A percentile compares a stretch with the other conserved stretches of the same genome.
Evolutionary conservation across 2,888 invertebrate genomes (phyloP).

Genomic region (Catonia carolina): DNA sequence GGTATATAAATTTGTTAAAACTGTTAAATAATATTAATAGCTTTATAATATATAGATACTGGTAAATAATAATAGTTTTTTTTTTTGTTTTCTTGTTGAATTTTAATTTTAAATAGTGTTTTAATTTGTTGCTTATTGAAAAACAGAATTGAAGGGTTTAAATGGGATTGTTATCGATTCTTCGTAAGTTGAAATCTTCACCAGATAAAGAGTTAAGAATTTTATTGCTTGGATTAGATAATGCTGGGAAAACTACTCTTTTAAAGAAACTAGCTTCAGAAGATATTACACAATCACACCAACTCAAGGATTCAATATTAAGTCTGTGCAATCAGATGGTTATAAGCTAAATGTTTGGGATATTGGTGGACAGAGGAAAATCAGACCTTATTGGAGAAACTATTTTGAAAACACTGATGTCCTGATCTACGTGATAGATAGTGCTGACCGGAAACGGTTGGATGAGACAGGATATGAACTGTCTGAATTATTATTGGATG

Average conservation of each 20-base stretch:
- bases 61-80: too few relatives aligned
- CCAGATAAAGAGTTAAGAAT: slow-evolving; percentile 88
- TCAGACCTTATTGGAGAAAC: slow-evolving; percentile 98
- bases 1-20: too few relatives aligned
- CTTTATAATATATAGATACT: too few relatives aligned
- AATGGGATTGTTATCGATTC: slow-evolving; percentile 87
- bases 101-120: too few relatives aligned
- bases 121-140: too few relatives aligned
- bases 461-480: slow-evolving; percentile 93
- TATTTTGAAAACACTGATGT: slow-evolving; percentile 99
- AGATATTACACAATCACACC: slow-evolving; percentile 91
- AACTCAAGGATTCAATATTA: slow-evolving; percentile 98
- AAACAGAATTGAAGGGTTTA: too few relatives aligned
- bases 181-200: slow-evolving; percentile 82
- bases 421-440: slow-evolving; percentile 98
- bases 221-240: slow-evolving; percentile 87
- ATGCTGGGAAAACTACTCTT: slow-evolving; percentile 97
- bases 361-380: slow-evolving; percentile 97
- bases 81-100: too few relatives aligned
- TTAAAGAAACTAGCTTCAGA: slow-evolving; percentile 92
- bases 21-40: too few relatives aligned
- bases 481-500: slow-evolving; percentile 84
- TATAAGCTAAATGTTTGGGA: slow-evolving; percentile 99
- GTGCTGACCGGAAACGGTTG: slow-evolving; percentile 84
- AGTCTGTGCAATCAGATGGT: slow-evolving; percentile 92